Base-by-base conservation (phyloP, 2,797 vertebrate genomes). In the Cossypha dichroa region DNA sequence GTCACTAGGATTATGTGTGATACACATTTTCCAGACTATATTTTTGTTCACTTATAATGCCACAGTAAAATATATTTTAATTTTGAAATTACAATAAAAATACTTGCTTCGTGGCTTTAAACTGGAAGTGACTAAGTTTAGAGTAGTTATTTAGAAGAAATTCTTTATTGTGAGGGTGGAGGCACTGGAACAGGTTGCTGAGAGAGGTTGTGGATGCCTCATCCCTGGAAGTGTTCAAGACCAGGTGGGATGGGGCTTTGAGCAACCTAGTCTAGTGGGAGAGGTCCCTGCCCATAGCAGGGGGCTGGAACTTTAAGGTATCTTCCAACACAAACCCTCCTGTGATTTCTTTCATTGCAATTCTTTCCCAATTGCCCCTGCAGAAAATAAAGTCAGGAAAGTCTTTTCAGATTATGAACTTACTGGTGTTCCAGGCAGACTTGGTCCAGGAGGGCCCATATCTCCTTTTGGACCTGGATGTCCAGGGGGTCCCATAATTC, bases 391-490 rank as follows among this genome's bases (percentile, higher is more conserved):
- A 91, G 48, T 21, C 16, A 26, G 13, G 51, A 88, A 60, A 81
- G 19, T 7, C 16, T 80, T 89, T 87, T 62, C 55, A 85, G 62
- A 51, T 68, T 72, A 75, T 36, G 55, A 46, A 97, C 98, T 97
- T 97, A 99, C 99, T 90, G 98, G 97, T 95, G 96, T 97, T 80
- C 98, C 98, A 66, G 95, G 97, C 28, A 98, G 84, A 93, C 98
- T 98, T 91, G 93, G 96, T 92, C 98, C 99, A 69, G 98, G 98
- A 94, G 98, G 98, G 52, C 99, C 99, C 67, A 98, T 97, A 73
- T 99, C 99, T 15, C 99, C 99, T 98, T 99, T 99, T 51, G 98
- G 98, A 95, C 99, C 99, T 49, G 98, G 98, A 69, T 97, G 97
- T 60, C 99, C 99, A 43, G 97, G 98, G 1, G 97, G 98, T 15